These are phyloP conservation scores for Diplodus sargus DNA, from an alignment of 2,797 vertebrate genomes.

Conservation along the genomic window DNA sequence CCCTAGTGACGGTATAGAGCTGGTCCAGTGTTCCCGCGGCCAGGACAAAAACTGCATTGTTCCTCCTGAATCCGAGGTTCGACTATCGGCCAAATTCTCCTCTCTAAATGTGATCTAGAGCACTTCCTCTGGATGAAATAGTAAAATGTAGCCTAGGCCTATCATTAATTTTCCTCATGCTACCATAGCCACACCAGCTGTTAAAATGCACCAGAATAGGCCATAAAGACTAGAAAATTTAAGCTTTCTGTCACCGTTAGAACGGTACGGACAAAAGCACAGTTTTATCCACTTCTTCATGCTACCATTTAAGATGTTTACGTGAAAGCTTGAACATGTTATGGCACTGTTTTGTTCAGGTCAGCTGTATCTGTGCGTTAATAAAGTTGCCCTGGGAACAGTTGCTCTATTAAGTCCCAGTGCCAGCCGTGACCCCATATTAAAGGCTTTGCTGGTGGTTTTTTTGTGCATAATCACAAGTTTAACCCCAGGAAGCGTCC, in stretches of 20 bases:
- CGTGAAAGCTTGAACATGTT: neutral
- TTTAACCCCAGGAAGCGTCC: constrained; percentile 69
- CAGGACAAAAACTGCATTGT: no score
- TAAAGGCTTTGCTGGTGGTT: constrained; percentile 67
- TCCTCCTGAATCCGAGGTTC: no score
- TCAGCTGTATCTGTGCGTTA: constrained; percentile 48
- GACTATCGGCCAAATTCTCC: no score
- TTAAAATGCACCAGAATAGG: neutral
- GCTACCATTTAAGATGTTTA: neutral
- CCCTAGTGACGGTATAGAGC: no score
- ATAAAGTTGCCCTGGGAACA: constrained; percentile 46
- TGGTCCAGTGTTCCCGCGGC: no score
- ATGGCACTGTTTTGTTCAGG: neutral
- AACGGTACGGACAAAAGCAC: neutral
- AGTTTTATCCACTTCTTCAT: neutral
- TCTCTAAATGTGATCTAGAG: no score
- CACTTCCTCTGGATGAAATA: no score
- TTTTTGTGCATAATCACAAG: constrained; percentile 72
- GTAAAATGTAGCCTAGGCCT: no score
- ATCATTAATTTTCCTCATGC: no score
- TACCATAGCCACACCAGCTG: no score
- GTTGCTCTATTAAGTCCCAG: constrained; percentile 64
- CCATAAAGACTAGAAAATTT: neutral
- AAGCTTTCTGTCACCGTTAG: neutral
- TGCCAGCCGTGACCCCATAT: constrained; percentile 60